Base-by-base conservation (phyloP, 2,888 invertebrate species). In the Lingula anatina region DNA sequence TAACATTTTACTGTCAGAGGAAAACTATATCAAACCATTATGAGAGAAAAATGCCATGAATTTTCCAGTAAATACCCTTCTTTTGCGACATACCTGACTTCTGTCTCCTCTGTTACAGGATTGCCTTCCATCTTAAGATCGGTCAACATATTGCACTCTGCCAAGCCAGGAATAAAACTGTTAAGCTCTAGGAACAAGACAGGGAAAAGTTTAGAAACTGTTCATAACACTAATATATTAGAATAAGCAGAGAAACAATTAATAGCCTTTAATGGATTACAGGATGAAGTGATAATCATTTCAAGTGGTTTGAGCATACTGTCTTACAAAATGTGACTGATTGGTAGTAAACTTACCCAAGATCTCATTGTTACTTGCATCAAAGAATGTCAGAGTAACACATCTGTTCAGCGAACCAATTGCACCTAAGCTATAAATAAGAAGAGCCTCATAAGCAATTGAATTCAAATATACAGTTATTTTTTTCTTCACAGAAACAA, bases 361-460 rank as follows among this genome's bases (percentile, higher is more conserved):
- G 12, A 71, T 54, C 49, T 70, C 69, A 43, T 71, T 71, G 42
- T 60, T 55, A 46, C 61, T 60, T 38, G 68, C 46, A 51, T n/a
- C n/a, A n/a, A n/a, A 44, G 7, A 23, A 18, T 1, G 24, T 25
- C 21, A 9, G 12, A n/a, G 5, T 9, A 45, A 50, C 12, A 46
- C 46, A 39, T 15, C 21, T 1, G 4, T 1, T 31, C 38, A 2
- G 20, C 12, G 21, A 18, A 37, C 23, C 44, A 35, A 2, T 26
- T 24, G 15, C 15, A n/a, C 12, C n/a, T 28, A 2, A 41, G 21
- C 12, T 7, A 50, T 23, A 18, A 37, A 15, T 9, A 36, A 49
- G 15, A 18, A 37, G 23, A 20, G 38, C 18, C 27, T 26, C 21
- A 25, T 42, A 24, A 24, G 35, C 20, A 25, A 21, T 12, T n/a